phyloP scores from a whole-genome alignment of 2,113 vertebrate species.

The Dipodomys merriami region DNA sequence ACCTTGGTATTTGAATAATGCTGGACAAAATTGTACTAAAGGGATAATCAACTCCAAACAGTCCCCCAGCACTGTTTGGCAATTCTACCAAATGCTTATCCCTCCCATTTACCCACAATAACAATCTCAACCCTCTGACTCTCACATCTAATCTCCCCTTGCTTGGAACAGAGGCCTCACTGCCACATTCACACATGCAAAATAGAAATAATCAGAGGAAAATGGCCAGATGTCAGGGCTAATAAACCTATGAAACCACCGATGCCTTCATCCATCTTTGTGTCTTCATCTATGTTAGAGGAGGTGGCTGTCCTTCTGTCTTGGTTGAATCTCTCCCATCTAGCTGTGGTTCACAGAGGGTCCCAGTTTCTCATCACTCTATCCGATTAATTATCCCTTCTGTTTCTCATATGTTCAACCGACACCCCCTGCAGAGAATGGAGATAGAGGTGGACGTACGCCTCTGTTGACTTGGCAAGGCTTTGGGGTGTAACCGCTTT shows the following conservation, averaged over 20 bases:
- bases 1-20: background rate
- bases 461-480: background rate
- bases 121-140: background rate
- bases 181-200: background rate
- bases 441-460: background rate
- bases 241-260: background rate
- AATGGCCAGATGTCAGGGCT: background rate
- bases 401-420: background rate
- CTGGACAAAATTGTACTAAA: background rate
- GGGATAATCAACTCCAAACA: background rate
- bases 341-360: background rate
- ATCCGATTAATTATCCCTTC: background rate
- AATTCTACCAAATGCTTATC: background rate
- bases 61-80: background rate
- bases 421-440: background rate
- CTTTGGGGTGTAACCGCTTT: slow-evolving; percentile 1
- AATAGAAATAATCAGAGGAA: slow-evolving; percentile 26
- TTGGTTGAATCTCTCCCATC: background rate
- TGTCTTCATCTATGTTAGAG: background rate
- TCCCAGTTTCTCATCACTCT: background rate
- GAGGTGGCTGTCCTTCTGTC: background rate
- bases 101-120: background rate
- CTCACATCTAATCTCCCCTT: background rate
- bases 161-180: background rate
- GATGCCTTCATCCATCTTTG: background rate